Conservation (phyloP, 1,140 invertebrate species). For the Campoletis sonorensis region DNA sequence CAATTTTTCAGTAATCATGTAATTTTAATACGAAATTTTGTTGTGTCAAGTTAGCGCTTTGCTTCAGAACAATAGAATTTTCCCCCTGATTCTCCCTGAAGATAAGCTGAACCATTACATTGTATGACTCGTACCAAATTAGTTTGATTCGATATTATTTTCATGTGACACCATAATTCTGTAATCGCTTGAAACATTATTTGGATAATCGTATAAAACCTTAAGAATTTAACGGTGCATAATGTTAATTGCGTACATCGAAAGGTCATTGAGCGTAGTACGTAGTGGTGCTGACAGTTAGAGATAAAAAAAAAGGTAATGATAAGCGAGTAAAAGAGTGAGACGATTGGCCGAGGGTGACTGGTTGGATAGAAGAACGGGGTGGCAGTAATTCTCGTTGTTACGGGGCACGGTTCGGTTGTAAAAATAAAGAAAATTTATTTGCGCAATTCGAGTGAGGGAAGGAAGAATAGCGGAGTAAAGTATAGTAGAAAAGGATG, state of each 20-base stretch:
- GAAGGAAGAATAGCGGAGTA: conserved; percentile 50
- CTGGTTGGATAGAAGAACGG: background rate
- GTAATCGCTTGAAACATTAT: background rate
- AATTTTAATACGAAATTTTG: too few species aligned
- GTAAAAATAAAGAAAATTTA: conserved; percentile 76
- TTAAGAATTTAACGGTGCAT: background rate
- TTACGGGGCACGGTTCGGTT: conserved; percentile 55
- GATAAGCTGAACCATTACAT: too few species aligned
- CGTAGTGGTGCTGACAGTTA: conserved; percentile 15
- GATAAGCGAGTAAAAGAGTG: background rate
- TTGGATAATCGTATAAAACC: background rate
- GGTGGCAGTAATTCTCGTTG: conserved; percentile 12
- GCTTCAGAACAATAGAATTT: too few species aligned
- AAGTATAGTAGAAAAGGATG: conserved; percentile 1
- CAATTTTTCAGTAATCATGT: too few species aligned
- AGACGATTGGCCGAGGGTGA: conserved; percentile 23
- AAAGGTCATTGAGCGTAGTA: conserved; percentile 29
- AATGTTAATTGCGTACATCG: conserved; percentile 14
- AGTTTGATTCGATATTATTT: too few species aligned
- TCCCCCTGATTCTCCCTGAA: too few species aligned
- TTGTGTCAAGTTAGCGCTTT: too few species aligned
- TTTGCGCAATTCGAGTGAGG: conserved; percentile 72
- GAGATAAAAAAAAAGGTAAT: conserved; percentile 29
- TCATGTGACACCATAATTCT: background rate
- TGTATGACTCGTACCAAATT: too few species aligned